phyloP scores from a whole-genome alignment of 2,113 vertebrate genomes.

The Lontra canadensis region DNA sequence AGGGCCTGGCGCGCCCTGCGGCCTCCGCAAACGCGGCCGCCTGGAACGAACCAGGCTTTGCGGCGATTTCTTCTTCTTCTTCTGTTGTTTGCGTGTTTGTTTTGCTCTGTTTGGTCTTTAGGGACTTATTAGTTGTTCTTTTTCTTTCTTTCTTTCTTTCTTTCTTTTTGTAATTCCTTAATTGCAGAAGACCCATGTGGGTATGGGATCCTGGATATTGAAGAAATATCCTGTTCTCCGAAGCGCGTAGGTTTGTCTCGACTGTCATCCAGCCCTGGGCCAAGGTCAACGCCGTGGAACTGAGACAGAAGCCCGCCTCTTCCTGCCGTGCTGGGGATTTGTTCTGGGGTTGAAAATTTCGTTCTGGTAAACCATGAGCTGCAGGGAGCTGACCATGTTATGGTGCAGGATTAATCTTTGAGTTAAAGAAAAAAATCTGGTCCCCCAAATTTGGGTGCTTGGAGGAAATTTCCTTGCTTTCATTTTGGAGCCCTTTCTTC shows the following conservation, averaged over 20 bases:
- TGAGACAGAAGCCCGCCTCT: background rate
- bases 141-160: too few species aligned
- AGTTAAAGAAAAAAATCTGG: background rate
- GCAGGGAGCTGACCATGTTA: background rate
- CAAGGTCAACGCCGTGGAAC: too few species aligned
- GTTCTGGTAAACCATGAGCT: background rate
- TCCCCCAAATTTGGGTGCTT: background rate
- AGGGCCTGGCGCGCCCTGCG: accelerated
- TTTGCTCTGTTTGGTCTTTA: background rate
- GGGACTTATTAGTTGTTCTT: background rate
- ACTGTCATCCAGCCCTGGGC: background rate
- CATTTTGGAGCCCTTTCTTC: background rate
- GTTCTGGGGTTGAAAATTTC: background rate
- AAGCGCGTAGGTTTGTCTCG: background rate
- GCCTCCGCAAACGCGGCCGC: background rate
- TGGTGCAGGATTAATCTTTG: background rate
- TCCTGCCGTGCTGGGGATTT: background rate
- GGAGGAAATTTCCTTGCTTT: background rate
- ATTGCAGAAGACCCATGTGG: background rate
- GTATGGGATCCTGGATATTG: background rate
- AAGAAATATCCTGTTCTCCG: background rate
- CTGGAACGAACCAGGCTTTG: background rate
- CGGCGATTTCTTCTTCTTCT: background rate
- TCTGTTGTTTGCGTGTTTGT: background rate
- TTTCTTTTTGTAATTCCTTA: background rate